A percentile compares a stretch with the other conserved stretches of the same genome.
phyloP scores from a whole-genome alignment of 2,888 invertebrate species.

The Coenonympha glycerion region DNA sequence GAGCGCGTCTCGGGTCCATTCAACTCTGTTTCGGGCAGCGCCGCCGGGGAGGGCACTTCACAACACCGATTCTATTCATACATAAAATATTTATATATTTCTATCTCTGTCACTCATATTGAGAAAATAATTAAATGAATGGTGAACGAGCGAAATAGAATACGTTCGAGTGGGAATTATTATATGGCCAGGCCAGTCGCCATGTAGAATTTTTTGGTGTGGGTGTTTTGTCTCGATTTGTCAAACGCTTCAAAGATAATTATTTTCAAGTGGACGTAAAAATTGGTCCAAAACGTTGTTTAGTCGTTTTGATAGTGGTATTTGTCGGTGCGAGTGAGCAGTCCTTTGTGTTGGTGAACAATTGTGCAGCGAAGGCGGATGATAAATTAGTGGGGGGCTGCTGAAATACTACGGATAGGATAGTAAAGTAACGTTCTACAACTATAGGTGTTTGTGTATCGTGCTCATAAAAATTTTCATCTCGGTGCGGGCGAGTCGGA shows the following conservation, averaged over 20 bases:
- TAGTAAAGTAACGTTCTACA: conserved; percentile 75
- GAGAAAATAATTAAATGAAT: conserved; percentile 72
- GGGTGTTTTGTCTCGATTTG: conserved; percentile 70
- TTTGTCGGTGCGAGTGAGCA: conserved; percentile 45
- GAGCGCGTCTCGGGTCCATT: conserved; percentile 76
- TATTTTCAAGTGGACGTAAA: conserved; percentile 69
- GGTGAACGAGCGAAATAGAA: conserved; percentile 69
- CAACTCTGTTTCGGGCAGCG: conserved; percentile 64
- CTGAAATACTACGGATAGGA: conserved; percentile 74
- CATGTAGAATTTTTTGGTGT: conserved; percentile 74
- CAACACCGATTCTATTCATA: conserved; percentile 72
- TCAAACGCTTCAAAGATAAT: conserved; percentile 73
- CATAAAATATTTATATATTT: conserved; percentile 68
- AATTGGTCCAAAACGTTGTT: conserved; percentile 57
- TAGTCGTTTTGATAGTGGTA: conserved; percentile 45
- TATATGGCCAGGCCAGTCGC: conserved; percentile 70
- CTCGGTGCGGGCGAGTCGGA: conserved; percentile 61
- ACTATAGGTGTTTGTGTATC: conserved; percentile 52
- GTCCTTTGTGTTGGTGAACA: conserved; percentile 57
- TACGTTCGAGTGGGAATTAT: conserved; percentile 72
- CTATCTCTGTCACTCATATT: conserved; percentile 64
- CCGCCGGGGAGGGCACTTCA: conserved; percentile 67
- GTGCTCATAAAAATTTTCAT: conserved; percentile 67
- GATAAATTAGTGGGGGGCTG: conserved; percentile 72
- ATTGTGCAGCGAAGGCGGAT: conserved; percentile 56